Base-by-base conservation (phyloP, 2,113 vertebrate genomes). In the Cyprinodon variegatus region DNA sequence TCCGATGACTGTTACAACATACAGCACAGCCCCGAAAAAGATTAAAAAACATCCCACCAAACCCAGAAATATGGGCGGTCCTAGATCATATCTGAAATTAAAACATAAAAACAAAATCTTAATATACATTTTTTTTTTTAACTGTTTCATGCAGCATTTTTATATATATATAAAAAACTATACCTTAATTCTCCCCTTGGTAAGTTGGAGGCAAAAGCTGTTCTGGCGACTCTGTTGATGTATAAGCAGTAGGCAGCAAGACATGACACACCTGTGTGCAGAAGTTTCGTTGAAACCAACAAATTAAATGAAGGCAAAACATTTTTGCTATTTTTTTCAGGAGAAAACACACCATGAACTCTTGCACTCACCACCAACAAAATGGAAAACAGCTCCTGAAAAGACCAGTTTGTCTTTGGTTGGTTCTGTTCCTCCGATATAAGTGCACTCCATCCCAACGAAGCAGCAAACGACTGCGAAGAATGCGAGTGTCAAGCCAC, bases 401-500 rank as follows among this genome's bases (percentile, higher is more conserved):
- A 95, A 11, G 41, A 95, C 68, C 40, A 92, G 11, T 76, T 86
- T 93, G 86, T 92, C 91, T 72, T 95, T 95, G 65, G 61, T 81
- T 78, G 77, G 82, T 4, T 87, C 78, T 0, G 53, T 64, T 62
- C 94, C 91, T 0, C 94, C 94, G 0, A 95, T 92, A 38, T 91
- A 94, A 1, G 94, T 95, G 78, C 94, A 95, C 40, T 95, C 93
- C 94, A 95, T 95, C 38, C 94, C 94, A 20, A 93, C 3, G 36
- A 95, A 94, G 77, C 90, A 92, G 9, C 93, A 82, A 2, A 93
- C 61, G 3, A 86, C 85, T 0, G 61, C 94, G 12, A 94, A 84
- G 14, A 94, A 86, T 1, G 92, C 94, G 15, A 93, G 46, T 36
- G 60, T 83, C 57, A 94, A 61, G 0, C 90, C 93, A 10, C 86